Evolutionary conservation across 2,113 vertebrate genomes (phyloP).

Genomic region (human (Homo sapiens)): DNA sequence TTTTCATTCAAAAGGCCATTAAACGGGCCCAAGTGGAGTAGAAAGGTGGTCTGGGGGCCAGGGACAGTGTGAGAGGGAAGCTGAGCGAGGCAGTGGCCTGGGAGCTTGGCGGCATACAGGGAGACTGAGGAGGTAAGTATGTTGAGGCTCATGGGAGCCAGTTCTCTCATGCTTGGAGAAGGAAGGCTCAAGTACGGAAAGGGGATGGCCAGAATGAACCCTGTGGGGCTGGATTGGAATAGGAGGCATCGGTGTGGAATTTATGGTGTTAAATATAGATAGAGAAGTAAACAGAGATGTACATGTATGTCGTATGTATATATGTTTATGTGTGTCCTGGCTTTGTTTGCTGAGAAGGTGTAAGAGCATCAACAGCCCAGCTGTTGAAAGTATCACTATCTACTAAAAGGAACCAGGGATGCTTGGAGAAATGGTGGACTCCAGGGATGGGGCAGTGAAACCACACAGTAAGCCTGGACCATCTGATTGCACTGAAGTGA

Average conservation of each 20-base stretch:
- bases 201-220: not conserved
- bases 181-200: not conserved
- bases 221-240: not conserved
- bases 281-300: not conserved
- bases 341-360: not conserved
- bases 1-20: not conserved
- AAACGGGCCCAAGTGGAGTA: not conserved
- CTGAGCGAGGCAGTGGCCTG: too few species aligned
- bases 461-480: not conserved
- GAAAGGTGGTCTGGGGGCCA: not conserved
- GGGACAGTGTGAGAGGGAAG: not conserved
- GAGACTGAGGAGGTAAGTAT: not conserved
- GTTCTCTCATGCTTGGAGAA: not conserved
- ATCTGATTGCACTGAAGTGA: not conserved
- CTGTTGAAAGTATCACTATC: not conserved
- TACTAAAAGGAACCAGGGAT: not conserved
- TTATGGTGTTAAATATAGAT: not conserved
- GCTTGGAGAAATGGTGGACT: not conserved
- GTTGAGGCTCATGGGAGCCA: not conserved
- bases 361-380: not conserved
- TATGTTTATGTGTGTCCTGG: not conserved
- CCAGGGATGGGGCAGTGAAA: not conserved
- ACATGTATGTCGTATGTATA: not conserved
- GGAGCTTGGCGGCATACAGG: not conserved
- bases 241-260: not conserved